phyloP scores from a whole-genome alignment of 2,113 vertebrate genomes.

The Sprattus sprattus region DNA sequence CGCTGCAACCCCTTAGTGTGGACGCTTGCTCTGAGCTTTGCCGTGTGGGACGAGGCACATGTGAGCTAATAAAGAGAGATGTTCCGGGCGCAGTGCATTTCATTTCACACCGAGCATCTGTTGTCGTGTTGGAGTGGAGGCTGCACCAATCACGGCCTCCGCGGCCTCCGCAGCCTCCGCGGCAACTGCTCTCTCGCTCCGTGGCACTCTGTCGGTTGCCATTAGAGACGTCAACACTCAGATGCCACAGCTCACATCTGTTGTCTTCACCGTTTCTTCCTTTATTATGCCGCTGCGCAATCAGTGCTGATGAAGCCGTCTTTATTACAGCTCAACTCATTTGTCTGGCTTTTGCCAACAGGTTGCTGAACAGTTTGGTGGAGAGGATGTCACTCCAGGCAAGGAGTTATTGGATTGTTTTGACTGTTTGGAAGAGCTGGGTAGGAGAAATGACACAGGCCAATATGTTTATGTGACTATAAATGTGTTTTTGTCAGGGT shows the following conservation, averaged over 20 bases:
- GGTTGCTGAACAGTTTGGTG: not conserved
- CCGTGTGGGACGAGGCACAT: not conserved
- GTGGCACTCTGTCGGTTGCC: conserved; percentile 16
- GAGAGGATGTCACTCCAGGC: not conserved
- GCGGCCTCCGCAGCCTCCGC: not conserved
- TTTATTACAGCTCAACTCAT: not conserved
- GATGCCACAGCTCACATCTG: conserved; percentile 8
- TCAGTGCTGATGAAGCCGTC: not conserved
- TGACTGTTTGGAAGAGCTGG: not conserved
- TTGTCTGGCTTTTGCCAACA: not conserved
- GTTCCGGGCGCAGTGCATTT: not conserved
- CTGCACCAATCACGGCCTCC: not conserved
- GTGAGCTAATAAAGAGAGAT: conserved; percentile 6
- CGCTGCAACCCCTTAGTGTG: not conserved
- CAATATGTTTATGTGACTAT: not conserved
- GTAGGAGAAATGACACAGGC: not conserved
- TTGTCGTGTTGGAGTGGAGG: not conserved
- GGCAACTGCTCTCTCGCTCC: not conserved
- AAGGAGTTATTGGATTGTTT: not conserved
- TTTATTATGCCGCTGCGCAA: not conserved
- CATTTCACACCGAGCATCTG: conserved; percentile 15
- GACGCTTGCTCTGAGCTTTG: not conserved
- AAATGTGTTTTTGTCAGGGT: not conserved
- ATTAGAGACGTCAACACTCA: conserved; percentile 19
- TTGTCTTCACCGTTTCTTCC: not conserved